Percentiles rank a stretch among this genome's conserved stretches.
Conservation (phyloP, 2,797 vertebrate species). For the Acrocephalus scirpaceus region DNA sequence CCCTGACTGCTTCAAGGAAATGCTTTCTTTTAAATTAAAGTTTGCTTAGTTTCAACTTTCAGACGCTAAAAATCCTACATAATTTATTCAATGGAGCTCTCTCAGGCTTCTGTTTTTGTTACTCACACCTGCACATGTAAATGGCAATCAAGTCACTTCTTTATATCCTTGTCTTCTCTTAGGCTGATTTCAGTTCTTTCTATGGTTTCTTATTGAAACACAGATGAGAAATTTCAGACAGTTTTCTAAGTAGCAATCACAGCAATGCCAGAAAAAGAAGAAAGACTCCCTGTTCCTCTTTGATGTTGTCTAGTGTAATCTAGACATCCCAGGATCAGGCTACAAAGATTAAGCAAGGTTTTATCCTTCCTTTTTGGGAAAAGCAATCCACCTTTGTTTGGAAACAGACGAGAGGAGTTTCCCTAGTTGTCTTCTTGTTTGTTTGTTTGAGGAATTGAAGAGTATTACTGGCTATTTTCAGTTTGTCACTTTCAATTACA, state of each 20-base stretch:
- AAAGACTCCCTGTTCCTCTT: neutral
- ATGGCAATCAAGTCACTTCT: neutral
- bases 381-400: neutral
- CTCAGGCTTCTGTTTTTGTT: neutral
- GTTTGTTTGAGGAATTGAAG: neutral
- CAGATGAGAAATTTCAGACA: constrained; percentile 3
- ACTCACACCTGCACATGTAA: neutral
- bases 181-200: neutral
- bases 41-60: neutral
- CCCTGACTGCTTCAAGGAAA: neutral
- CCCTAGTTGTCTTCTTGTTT: constrained; percentile 5
- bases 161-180: neutral
- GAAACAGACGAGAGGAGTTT: neutral
- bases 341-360: neutral
- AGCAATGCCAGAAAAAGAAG: constrained; percentile 7
- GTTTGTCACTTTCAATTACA: constrained; percentile 77
- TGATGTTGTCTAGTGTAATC: neutral
- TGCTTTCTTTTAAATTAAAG: neutral
- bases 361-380: neutral
- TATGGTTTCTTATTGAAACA: neutral
- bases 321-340: neutral
- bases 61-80: neutral
- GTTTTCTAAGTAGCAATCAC: constrained; percentile 2
- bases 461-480: constrained; percentile 71
- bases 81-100: neutral